Base-by-base conservation (phyloP, 64 coral and sea anemone genomes). In the Dendrophyllia cribrosa region DNA sequence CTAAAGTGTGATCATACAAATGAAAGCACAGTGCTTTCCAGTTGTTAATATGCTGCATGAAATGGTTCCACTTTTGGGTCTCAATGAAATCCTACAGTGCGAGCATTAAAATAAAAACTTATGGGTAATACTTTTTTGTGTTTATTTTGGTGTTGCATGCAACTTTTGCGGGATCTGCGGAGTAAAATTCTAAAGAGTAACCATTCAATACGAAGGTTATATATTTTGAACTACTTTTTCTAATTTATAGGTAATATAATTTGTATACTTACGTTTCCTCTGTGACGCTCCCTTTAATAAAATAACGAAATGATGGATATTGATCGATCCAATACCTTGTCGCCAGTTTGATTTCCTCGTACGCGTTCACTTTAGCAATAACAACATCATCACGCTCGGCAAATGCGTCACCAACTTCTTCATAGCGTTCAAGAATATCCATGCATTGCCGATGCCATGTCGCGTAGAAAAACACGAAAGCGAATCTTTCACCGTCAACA, bases 391-490 rank as follows among this genome's bases (percentile, higher is more conserved):
- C 72, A 50, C 96, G 77, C 5, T 68, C 59, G 16, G 76, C 15
- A 53, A 96, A 95, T 56, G 70, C 85, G 9, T 94, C 91, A 49
- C 59, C 91, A 26, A 94, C 97, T 23, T 91, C 17, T 20, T 94
- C 83, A 23, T 90, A 91, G 0, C 64, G 88, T 47, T 90, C 85
- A 3, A 99, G 58, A 69, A 93, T 86, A 86, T 86, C 90, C 75
- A 73, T 49, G 58, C 94, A 94, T 17, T 88, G 88, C 9, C 77
- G 48, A 23, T 96, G 69, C 97, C 97, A 99, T 2, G 91, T 61
- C 6, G 97, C 97, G 66, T 99, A 99, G 88, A 99, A 99, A 94
- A 99, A 91, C 11, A 99, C 91, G 78, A 99, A 99, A 11, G 70
- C 91, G 91, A 96, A 99, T 44, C 87, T 91, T 25, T 76, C 88